Evolutionary conservation across 1,140 invertebrate species (phyloP).

Genomic region (Samia ricini): DNA sequence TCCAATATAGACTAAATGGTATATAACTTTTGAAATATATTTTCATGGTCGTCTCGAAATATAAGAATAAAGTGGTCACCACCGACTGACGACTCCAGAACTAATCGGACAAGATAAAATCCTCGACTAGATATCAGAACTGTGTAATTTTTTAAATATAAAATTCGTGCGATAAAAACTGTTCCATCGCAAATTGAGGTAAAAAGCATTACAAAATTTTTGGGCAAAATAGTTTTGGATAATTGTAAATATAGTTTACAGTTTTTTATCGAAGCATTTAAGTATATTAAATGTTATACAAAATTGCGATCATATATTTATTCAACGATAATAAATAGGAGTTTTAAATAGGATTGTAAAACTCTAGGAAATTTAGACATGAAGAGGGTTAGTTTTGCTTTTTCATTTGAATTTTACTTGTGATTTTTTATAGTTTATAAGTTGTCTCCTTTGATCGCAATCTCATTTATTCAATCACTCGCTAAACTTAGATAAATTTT

Average conservation of each 20-base stretch:
- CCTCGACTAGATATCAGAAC: constrained; percentile 24
- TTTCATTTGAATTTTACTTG: no score
- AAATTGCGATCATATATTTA: background rate
- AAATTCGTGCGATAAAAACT: background rate
- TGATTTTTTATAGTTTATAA: no score
- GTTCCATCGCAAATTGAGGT: background rate
- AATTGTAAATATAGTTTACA: background rate
- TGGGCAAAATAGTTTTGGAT: background rate
- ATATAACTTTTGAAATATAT: background rate
- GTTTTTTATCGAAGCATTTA: background rate
- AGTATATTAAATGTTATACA: background rate
- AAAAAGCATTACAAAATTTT: constrained; percentile 1
- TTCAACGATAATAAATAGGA: no score
- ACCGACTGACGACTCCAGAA: constrained; percentile 41
- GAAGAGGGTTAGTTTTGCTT: no score
- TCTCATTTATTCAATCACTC: no score
- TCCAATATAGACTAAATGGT: no score
- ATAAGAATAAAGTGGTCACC: background rate
- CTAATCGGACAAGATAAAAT: constrained; percentile 43
- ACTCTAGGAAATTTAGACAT: no score
- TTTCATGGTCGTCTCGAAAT: background rate
- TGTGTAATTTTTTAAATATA: constrained; percentile 12
- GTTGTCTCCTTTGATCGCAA: no score
- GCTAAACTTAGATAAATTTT: no score
- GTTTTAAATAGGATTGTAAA: no score